These are phyloP conservation scores for Anarrhichthys ocellatus DNA, from an alignment of 2,113 vertebrate species.

Conservation along the genomic window DNA sequence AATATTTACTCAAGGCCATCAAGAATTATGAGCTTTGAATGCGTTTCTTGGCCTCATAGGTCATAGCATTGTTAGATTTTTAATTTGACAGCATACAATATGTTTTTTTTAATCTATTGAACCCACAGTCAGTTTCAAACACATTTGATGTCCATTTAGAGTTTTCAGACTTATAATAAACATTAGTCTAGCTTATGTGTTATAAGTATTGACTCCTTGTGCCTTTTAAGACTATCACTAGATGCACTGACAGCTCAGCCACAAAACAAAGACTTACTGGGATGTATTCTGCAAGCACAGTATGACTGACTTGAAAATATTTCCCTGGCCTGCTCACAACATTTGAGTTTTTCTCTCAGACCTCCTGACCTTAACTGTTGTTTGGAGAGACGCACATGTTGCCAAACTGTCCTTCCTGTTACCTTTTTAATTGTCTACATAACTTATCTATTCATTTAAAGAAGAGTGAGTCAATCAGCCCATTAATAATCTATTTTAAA, in stretches of 20 bases:
- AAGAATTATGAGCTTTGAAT: conserved; percentile 2
- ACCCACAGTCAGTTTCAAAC: neutral
- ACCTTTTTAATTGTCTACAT: conserved; percentile 1
- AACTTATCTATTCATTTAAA: neutral
- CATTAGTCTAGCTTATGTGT: neutral
- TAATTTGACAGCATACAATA: neutral
- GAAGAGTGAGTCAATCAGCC: neutral
- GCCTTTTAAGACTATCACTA: neutral
- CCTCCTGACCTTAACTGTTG: neutral
- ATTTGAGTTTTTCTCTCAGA: conserved; percentile 12
- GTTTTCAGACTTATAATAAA: neutral
- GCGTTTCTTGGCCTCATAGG: neutral
- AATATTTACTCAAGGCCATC: neutral
- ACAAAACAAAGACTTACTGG: neutral
- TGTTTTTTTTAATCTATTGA: neutral
- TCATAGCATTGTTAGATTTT: neutral
- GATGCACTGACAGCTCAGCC: neutral
- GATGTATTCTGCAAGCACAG: neutral
- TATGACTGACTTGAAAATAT: conserved; percentile 13
- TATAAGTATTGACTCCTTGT: neutral
- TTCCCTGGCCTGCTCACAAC: neutral
- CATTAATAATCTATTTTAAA: conserved; percentile 7
- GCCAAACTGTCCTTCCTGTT: neutral
- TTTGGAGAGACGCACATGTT: neutral
- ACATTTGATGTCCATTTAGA: neutral